A percentile compares a stretch with the other conserved stretches of the same genome.
These are phyloP conservation scores for Lagorchestes hirsutus DNA, from an alignment of 2,797 vertebrate species.

Conservation along the genomic window DNA sequence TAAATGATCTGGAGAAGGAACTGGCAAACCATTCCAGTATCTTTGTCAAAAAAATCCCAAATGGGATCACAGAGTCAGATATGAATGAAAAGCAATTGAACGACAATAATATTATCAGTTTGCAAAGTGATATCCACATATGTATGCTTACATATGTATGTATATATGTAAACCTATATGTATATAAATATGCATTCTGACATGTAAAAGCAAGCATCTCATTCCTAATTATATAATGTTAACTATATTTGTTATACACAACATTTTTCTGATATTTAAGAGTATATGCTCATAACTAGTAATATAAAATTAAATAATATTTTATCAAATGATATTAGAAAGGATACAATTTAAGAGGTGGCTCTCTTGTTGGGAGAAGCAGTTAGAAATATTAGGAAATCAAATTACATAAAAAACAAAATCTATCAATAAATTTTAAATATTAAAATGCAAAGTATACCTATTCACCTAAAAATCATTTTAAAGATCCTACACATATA, in stretches of 20 bases:
- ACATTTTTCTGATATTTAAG: not conserved
- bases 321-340: not conserved
- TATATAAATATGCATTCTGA: not conserved
- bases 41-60: not conserved
- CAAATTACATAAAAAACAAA: slow-evolving; percentile 43
- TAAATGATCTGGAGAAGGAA: not conserved
- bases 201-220: not conserved
- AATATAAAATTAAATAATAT: too few relatives aligned
- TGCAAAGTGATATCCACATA: not conserved
- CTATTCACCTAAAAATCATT: not conserved
- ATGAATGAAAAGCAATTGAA: not conserved
- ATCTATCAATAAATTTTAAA: slow-evolving; percentile 1
- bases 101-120: not conserved
- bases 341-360: not conserved
- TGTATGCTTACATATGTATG: too few relatives aligned
- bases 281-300: too few relatives aligned
- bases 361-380: not conserved
- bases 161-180: not conserved
- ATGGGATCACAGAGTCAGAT: not conserved
- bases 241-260: not conserved
- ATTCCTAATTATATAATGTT: not conserved
- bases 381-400: not conserved
- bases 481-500: not conserved
- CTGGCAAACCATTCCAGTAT: not conserved
- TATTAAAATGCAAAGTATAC: slow-evolving; percentile 15